phyloP scores from a whole-genome alignment of 2,113 vertebrate species.

The Plecturocebus donacophilus region DNA sequence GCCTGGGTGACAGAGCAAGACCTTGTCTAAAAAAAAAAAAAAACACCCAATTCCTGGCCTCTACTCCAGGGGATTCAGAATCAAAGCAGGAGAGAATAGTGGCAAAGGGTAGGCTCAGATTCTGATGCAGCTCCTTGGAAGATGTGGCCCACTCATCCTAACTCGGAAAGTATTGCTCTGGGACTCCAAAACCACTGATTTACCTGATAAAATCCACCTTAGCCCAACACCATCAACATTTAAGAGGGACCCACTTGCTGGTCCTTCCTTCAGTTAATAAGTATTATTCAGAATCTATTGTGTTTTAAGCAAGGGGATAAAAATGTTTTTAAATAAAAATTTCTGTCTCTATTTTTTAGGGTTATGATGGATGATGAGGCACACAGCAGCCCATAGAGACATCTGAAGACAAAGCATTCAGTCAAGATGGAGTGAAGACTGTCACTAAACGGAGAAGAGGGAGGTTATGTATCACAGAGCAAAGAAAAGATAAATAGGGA shows the following conservation, averaged over 20 bases:
- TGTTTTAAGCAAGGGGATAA: background rate
- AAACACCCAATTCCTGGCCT: background rate
- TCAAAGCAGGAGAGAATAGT: background rate
- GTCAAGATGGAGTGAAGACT: background rate
- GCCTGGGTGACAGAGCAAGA: background rate
- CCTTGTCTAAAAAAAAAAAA: background rate
- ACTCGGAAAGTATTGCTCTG: background rate
- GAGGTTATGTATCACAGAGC: no score
- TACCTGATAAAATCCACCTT: background rate
- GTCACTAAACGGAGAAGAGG: background rate
- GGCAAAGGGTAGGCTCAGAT: background rate
- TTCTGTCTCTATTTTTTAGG: constrained; percentile 1
- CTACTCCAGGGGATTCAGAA: background rate
- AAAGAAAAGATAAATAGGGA: background rate
- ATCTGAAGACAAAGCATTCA: background rate
- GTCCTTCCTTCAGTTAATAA: background rate
- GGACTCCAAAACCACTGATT: background rate
- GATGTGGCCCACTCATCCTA: background rate
- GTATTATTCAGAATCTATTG: background rate
- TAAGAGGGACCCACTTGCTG: background rate
- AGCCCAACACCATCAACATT: background rate
- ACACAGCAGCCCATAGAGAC: background rate
- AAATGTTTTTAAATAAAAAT: background rate
- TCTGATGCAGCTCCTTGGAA: background rate
- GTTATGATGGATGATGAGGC: background rate